Base-by-base conservation (phyloP, 2,888 invertebrate genomes). In the Balanococcus diminutus region DNA sequence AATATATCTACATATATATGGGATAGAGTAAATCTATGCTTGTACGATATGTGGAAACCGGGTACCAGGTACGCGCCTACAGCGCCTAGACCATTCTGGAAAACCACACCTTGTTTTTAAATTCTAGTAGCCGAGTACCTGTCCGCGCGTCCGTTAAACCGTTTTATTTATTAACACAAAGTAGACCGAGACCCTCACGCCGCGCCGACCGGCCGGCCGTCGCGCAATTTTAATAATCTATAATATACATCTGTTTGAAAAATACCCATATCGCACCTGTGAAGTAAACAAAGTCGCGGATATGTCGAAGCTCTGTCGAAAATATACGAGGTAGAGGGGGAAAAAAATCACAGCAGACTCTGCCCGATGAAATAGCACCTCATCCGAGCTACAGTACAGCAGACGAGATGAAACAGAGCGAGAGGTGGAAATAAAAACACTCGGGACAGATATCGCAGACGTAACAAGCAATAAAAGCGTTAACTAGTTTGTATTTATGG, bases 81-180 rank as follows among this genome's bases (percentile, higher is more conserved):
- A 31, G 67, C 67, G 25, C 28, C 22, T 25, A 67, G 32, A 72
- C 31, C 72, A 32, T 67, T 28, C 28, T 25, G 31, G 16, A 67
- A 42, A 51, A 82, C 56, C 82, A 56, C 82, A 51, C 82, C 82
- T 82, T 82, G 56, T 82, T 82, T 67, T 46, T 81, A 82, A 82
- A 82, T 46, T 82, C 82, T 82, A 51, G 82, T 82, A 82, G 82
- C 82, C 56, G 51, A 31, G 56, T 82, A 82, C 82, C 32, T 82
- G 82, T 82, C 82, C 28, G 39, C 82, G 56, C 32, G 51, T 82
- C 51, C 82, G 82, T 56, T 82, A n/a, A 82, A 28, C 75, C 36
- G 75, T 51, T 46, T 81, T 81, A 82, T 82, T 82, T 82, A 82
- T 81, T 82, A 82, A 46, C 46, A 56, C 82, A 82, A 79, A 79